Evolutionary conservation across 1,140 invertebrate species (phyloP).

Genomic region (Drosophila azteca): DNA sequence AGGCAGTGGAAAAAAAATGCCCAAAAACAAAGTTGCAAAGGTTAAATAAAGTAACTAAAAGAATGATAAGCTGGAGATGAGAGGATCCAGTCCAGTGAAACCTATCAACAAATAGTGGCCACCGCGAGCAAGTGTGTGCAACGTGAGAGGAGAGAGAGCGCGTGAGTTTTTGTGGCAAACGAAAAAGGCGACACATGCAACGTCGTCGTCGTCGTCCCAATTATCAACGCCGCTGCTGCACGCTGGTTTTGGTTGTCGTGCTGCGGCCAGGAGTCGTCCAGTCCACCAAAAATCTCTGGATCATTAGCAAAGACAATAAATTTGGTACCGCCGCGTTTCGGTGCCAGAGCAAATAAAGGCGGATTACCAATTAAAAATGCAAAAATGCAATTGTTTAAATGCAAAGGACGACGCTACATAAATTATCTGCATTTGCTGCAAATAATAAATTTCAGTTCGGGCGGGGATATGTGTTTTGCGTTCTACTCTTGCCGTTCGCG

Average conservation of each 20-base stretch:
- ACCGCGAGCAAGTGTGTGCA: conserved; percentile 29
- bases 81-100: no score
- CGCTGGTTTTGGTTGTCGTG: no score
- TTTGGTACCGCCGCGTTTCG: no score
- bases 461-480: conserved; percentile 36
- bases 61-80: no score
- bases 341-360: no score
- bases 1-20: conserved; percentile 57
- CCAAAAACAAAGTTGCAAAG: conserved; percentile 68
- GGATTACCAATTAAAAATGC: conserved; percentile 11
- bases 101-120: conserved; percentile 27
- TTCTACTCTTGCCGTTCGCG: no score
- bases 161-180: conserved; percentile 1
- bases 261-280: no score
- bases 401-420: conserved; percentile 61
- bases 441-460: conserved; percentile 9
- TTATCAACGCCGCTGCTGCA: no score
- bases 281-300: no score
- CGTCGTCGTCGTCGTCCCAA: no score
- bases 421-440: conserved; percentile 35
- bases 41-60: conserved; percentile 51
- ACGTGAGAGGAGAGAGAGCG: conserved; percentile 14
- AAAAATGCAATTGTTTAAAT: conserved; percentile 67
- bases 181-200: no score
- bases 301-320: no score